phyloP scores from a whole-genome alignment of 2,888 invertebrate species.

The Nasonia oneida region DNA sequence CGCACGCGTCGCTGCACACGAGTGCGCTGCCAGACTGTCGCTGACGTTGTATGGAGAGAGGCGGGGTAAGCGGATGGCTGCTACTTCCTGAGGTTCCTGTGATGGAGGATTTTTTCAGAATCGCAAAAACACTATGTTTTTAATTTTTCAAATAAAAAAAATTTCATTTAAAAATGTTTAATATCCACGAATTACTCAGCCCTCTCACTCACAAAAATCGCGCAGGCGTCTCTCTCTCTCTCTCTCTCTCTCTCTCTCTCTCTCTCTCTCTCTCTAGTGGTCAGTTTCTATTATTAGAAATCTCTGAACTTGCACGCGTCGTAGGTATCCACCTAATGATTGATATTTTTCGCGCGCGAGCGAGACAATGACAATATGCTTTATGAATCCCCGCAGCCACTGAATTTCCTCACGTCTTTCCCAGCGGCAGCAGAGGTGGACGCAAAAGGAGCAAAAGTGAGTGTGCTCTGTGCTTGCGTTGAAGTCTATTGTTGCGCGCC shows the following conservation, averaged over 20 bases:
- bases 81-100: not conserved
- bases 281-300: constrained; percentile 58
- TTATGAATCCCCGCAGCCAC: constrained; percentile 19
- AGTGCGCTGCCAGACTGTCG: not conserved
- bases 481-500: constrained; percentile 34
- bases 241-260: not conserved
- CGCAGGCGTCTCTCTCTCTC: constrained; percentile 9
- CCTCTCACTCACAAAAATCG: constrained; percentile 4
- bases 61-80: not conserved
- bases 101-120: not conserved
- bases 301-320: constrained; percentile 37
- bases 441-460: constrained; percentile 33
- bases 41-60: not conserved
- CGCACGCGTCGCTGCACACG: constrained; percentile 16
- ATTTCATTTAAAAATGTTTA: not conserved
- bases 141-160: not conserved
- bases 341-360: constrained; percentile 38
- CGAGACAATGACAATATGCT: constrained; percentile 40
- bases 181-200: not conserved
- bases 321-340: constrained; percentile 22
- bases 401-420: constrained; percentile 43
- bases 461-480: constrained; percentile 26
- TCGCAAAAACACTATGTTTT: too few species aligned
- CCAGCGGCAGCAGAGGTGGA: constrained; percentile 23
- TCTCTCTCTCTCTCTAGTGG: not conserved